Conservation (phyloP, 1,140 invertebrate species). For the Cyphomyrmex costatus region DNA sequence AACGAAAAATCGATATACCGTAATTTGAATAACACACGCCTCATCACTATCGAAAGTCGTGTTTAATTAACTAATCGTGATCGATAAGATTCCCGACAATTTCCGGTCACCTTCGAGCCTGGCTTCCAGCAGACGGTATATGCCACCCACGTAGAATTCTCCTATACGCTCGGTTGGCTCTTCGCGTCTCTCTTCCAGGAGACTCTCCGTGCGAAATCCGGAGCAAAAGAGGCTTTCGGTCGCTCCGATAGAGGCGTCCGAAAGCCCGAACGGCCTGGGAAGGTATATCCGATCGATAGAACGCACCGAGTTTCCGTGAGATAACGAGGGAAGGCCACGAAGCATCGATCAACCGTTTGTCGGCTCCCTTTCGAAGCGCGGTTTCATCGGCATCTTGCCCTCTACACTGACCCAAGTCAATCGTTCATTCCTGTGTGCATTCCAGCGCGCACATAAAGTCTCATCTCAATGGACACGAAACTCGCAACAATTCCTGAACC, state of each 20-base stretch:
- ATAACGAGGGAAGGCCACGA: constrained; percentile 70
- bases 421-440: constrained; percentile 48
- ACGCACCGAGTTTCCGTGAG: constrained; percentile 71
- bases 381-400: constrained; percentile 30
- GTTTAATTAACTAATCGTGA: constrained; percentile 44
- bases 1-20: constrained; percentile 12
- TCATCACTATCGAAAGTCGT: constrained; percentile 5
- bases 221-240: constrained; percentile 54
- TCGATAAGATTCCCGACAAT: constrained; percentile 41
- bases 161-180: neutral
- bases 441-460: constrained; percentile 9
- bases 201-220: constrained; percentile 31
- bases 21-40: neutral
- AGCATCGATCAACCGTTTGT: constrained; percentile 74
- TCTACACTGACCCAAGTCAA: constrained; percentile 25
- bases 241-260: constrained; percentile 2
- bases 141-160: neutral
- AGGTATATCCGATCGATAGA: constrained; percentile 74
- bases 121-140: too few species aligned
- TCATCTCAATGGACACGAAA: neutral
- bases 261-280: constrained; percentile 51
- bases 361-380: constrained; percentile 47
- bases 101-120: constrained; percentile 11
- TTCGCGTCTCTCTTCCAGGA: constrained; percentile 11
- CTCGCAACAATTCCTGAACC: neutral